Conservation (phyloP, 2,888 invertebrate species). For the Ethmia dodecea region DNA sequence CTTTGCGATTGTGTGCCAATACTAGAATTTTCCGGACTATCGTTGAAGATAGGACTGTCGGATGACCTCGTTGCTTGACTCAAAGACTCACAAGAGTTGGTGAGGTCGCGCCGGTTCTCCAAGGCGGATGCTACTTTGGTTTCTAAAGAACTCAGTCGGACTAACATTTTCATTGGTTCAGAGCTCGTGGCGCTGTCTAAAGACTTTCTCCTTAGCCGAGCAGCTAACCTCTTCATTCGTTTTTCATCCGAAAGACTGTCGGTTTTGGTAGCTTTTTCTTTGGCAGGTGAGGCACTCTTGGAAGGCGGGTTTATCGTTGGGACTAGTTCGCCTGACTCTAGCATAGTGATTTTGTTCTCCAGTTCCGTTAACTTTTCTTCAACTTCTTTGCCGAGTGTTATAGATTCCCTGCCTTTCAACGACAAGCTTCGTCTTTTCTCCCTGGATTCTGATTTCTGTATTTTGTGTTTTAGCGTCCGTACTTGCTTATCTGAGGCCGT, state of each 20-base stretch:
- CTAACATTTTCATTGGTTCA: slow-evolving; percentile 88
- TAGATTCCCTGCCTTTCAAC: slow-evolving; percentile 88
- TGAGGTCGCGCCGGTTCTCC: slow-evolving; percentile 56
- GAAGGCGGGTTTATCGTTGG: slow-evolving; percentile 67
- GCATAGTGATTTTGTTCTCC: slow-evolving; percentile 84
- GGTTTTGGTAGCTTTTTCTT: slow-evolving; percentile 73
- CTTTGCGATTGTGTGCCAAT: slow-evolving; percentile 70
- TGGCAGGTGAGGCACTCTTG: slow-evolving; percentile 72
- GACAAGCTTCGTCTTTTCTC: slow-evolving; percentile 89
- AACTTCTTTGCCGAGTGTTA: slow-evolving; percentile 88
- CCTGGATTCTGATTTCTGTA: slow-evolving; percentile 85
- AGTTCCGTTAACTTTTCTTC: slow-evolving; percentile 90
- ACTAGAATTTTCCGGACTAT: slow-evolving; percentile 44
- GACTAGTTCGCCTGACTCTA: slow-evolving; percentile 74
- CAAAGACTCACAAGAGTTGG: slow-evolving; percentile 78
- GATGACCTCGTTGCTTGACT: slow-evolving; percentile 58
- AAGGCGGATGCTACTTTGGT: slow-evolving; percentile 83
- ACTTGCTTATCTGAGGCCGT: slow-evolving; percentile 90
- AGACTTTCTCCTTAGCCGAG: slow-evolving; percentile 83
- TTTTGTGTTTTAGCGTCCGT: slow-evolving; percentile 86
- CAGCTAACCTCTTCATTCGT: slow-evolving; percentile 70
- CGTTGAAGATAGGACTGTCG: slow-evolving; percentile 48
- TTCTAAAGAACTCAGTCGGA: slow-evolving; percentile 86
- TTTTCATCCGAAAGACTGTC: slow-evolving; percentile 68
- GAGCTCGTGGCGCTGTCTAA: slow-evolving; percentile 87